Evolutionary conservation across 2,888 invertebrate genomes (phyloP), one percentile per base, ranked within the genome.

Genomic region (Melanophora roralis): DNA sequence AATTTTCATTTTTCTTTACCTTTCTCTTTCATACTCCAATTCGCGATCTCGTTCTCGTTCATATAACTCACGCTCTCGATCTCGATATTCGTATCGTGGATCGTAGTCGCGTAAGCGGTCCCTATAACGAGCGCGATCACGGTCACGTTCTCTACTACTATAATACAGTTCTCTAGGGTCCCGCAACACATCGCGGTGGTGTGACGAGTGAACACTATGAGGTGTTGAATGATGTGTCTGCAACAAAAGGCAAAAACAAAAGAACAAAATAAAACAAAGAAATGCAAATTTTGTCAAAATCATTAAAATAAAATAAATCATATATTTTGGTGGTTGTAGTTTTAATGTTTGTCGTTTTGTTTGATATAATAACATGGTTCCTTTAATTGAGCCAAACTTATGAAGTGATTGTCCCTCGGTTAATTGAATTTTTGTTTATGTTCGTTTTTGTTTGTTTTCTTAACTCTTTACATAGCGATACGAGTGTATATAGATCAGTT

Each of bases 171-270:
- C 90, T 84, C 90, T 87, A 77, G 89, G 89, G 84, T 90, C 90
- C 81, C 90, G 88, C 85, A 90, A 84, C 82, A 89, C 86, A 83
- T 90, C 90, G 84, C 90, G 90, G 85, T 89, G 89, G 85, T 90
- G 89, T 86, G 90, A 87, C 85, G 91, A 91, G 86, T 91, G 90
- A 88, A 91, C 89, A 88, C 91, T 91, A 86, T 91, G 90, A 85
- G 91, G 90, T 87, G 91, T 90, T 84, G 90, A 90, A 84, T 90
- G 91, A 85, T 90, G 90, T 85, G 89, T 89, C 89, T 90, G 82
- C 19, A 83, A 86, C 81, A 81, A 71, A 81, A 82, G n/a, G n/a
- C n/a, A 36, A 60, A 65, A 73, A 36, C 77, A 88, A 73, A 72
- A 27, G 6, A 27, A 27, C 3, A 3, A 27, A 27, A 27, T 5